These are phyloP conservation scores for Zosterops lateralis DNA, from an alignment of 2,113 vertebrate genomes.

Conservation along the genomic window DNA sequence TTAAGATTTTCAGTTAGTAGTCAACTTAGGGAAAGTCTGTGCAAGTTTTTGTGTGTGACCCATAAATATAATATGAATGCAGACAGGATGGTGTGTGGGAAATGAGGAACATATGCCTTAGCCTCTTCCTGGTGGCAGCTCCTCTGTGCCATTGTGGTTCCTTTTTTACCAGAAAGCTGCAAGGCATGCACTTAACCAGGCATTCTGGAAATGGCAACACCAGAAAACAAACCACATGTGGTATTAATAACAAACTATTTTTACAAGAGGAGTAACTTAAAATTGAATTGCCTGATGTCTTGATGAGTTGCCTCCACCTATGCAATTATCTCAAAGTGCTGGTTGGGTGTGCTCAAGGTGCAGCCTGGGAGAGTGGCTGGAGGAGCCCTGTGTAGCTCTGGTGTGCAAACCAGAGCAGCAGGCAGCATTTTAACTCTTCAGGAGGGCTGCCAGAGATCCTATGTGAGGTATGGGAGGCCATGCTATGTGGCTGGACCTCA, in stretches of 20 bases:
- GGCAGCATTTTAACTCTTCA: background rate
- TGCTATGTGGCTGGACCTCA: background rate
- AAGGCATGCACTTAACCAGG: background rate
- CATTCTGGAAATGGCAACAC: background rate
- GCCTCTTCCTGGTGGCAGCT: background rate
- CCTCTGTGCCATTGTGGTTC: background rate
- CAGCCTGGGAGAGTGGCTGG: background rate
- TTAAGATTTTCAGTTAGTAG: background rate
- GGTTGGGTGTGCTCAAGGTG: background rate
- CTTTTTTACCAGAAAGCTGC: background rate
- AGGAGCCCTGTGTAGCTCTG: background rate
- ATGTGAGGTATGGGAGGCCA: background rate
- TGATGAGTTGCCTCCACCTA: constrained; percentile 43
- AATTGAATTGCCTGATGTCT: constrained; percentile 15
- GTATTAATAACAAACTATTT: background rate
- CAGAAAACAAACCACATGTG: background rate
- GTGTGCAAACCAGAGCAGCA: background rate
- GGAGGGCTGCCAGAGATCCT: background rate
- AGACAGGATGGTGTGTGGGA: background rate
- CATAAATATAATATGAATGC: background rate
- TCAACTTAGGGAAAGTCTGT: background rate
- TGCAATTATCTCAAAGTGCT: background rate
- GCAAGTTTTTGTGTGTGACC: background rate
- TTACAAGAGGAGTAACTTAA: background rate
- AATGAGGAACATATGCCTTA: constrained; percentile 22